Evolutionary conservation across 2,113 vertebrate species (phyloP), one percentile per base, ranked within the genome.

Genomic region (Sinocyclocheilus maitianheensis): DNA sequence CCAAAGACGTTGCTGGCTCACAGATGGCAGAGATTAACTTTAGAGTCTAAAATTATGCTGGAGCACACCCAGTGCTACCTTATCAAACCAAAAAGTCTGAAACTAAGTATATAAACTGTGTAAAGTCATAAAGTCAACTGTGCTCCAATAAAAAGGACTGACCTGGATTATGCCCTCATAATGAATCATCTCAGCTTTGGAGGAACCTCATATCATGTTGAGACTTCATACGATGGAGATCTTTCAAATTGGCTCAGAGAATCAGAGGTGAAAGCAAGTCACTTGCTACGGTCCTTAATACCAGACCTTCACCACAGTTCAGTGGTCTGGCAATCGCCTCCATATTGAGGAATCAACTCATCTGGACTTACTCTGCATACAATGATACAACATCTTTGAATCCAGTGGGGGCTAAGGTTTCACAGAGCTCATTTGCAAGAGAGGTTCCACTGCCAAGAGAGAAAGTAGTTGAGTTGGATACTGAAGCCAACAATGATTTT

Each of bases 331-430:
- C 85, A 86, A 53, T 75, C 16, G 51, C 81, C 67, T 58, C 67
- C 67, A 74, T 58, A 62, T 86, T 87, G 62, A 89, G 87, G 88
- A 89, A 89, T 53, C 84, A 91, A 88, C 88, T 91, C 88, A 91
- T 89, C 71, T 86, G 87, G 90, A 90, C 77, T 85, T 87, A 88
- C 88, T 84, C 89, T 90, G 84, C 60, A 76, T 87, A 87, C 84
- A 87, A 89, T 90, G 84, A 91, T 90, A 91, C 78, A 84, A 83
- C 89, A 81, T 90, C 91, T 91, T 89, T 89, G 81, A 89, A 90
- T 91, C 84, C 91, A 91, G 86, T 67, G 65, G 89, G 86, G 13
- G 88, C 90, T 93, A 86, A 12, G 51, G 90, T 94, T 94, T 93
- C 93, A 86, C 51, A 87, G 76, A 81, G 82, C 80, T 89, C 91